Conservation (phyloP, 1,140 invertebrate species). For the Tetramorium simillimum region DNA sequence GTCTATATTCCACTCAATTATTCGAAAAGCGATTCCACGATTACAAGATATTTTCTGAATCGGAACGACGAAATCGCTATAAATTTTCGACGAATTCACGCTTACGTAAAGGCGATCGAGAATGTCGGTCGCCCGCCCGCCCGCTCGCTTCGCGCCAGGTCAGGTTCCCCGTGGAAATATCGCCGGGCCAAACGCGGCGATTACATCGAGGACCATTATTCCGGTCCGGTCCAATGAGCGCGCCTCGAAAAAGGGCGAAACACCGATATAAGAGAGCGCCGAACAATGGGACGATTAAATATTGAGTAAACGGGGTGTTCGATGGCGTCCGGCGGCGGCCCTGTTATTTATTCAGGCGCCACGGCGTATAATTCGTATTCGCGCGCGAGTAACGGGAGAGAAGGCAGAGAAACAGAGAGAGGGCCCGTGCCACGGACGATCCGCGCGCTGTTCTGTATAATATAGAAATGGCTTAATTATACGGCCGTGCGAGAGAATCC, state of each 20-base stretch:
- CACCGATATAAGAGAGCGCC: conserved; percentile 26
- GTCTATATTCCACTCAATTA: neutral
- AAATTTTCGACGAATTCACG: conserved; percentile 20
- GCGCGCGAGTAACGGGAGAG: neutral
- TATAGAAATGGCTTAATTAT: conserved; percentile 83
- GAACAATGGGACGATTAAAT: conserved; percentile 60
- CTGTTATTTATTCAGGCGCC: conserved; percentile 63
- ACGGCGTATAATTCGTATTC: conserved; percentile 54
- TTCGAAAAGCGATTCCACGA: neutral
- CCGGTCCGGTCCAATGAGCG: conserved; percentile 55
- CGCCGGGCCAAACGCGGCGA: conserved; percentile 28
- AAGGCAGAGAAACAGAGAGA: neutral
- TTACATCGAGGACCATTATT: conserved; percentile 55
- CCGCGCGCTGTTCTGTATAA: conserved; percentile 57
- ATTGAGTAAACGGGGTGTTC: conserved; percentile 61
- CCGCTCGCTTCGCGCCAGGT: neutral
- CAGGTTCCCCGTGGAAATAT: conserved; percentile 16
- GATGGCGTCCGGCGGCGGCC: conserved; percentile 27
- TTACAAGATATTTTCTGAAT: neutral
- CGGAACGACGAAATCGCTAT: neutral
- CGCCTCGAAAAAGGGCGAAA: conserved; percentile 36
- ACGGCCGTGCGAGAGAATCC: conserved; percentile 71
- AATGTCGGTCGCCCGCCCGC: conserved; percentile 1
- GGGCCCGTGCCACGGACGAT: neutral
- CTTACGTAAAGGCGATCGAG: neutral